Percentiles rank a stretch among this genome's conserved stretches.
These are phyloP conservation scores for Agrochola lota DNA, from an alignment of 2,888 invertebrate species.

Conservation along the genomic window DNA sequence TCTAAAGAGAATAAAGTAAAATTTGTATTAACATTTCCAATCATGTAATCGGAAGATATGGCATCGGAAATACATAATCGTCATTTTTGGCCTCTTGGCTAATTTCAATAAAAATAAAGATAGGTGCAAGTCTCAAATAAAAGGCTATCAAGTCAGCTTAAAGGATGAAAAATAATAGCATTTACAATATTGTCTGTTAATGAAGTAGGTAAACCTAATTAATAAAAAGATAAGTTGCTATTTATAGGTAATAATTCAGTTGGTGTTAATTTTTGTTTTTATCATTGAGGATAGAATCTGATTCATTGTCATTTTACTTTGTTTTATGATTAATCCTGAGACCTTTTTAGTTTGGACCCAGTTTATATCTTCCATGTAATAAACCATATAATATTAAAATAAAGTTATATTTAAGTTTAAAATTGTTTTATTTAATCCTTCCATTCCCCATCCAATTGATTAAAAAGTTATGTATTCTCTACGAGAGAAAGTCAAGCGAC, in stretches of 20 bases:
- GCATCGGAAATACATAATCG: constrained; percentile 21
- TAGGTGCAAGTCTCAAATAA: constrained; percentile 86
- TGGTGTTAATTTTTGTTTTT: constrained; percentile 70
- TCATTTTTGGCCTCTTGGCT: constrained; percentile 27
- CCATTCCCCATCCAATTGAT: background rate
- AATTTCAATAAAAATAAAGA: constrained; percentile 61
- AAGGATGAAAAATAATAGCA: constrained; percentile 65
- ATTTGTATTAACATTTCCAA: constrained; percentile 30
- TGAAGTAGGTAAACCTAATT: constrained; percentile 55
- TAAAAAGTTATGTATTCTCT: background rate
- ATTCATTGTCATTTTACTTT: constrained; percentile 75
- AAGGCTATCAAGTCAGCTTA: constrained; percentile 69
- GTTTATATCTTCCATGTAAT: constrained; percentile 83
- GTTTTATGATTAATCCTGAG: constrained; percentile 79
- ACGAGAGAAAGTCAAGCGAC: background rate
- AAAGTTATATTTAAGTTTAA: constrained; percentile 86
- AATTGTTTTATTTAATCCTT: constrained; percentile 70
- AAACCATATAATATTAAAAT: constrained; percentile 81
- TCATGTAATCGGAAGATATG: constrained; percentile 37
- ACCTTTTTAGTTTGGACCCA: constrained; percentile 80
- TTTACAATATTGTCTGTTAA: constrained; percentile 70
- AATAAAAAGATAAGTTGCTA: constrained; percentile 59
- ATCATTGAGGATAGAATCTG: constrained; percentile 85
- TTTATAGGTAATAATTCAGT: constrained; percentile 68
- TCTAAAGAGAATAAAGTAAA: constrained; percentile 10